These are phyloP conservation scores for Sclerodermus sp. DNA, from an alignment of 2,888 invertebrate species.

Conservation along the genomic window DNA sequence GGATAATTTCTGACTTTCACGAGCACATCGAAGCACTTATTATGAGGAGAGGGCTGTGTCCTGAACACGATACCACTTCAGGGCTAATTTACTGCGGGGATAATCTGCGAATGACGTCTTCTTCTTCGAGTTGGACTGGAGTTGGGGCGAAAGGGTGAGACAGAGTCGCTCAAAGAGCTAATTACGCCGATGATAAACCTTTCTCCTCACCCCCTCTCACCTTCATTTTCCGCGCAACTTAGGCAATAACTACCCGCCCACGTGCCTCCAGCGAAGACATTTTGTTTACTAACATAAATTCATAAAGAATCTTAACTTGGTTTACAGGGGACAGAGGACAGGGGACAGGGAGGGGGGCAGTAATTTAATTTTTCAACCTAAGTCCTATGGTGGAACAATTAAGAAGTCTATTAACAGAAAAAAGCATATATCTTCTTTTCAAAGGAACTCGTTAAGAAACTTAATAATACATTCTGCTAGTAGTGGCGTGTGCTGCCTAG, in stretches of 20 bases:
- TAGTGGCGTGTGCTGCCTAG: too few species aligned
- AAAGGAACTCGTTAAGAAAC: too few species aligned
- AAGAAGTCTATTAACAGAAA: too few species aligned
- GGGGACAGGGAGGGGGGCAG: too few species aligned
- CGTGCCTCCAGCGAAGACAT: not conserved
- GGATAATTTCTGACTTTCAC: slow-evolving; percentile 11
- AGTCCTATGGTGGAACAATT: too few species aligned
- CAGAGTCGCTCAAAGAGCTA: slow-evolving; percentile 29
- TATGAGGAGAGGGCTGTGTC: too few species aligned
- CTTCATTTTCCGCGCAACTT: slow-evolving; percentile 6
- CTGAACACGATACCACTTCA: slow-evolving; percentile 15
- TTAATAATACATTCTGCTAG: too few species aligned
- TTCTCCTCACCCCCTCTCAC: not conserved
- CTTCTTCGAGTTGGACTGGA: slow-evolving; percentile 10
- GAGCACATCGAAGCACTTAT: slow-evolving; percentile 1
- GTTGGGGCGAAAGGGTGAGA: slow-evolving; percentile 3
- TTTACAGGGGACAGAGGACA: too few species aligned
- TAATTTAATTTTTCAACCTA: too few species aligned
- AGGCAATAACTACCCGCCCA: not conserved
- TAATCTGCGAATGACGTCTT: slow-evolving; percentile 32
- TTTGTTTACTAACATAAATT: too few species aligned
- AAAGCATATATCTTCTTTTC: too few species aligned
- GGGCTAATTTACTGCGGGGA: slow-evolving; percentile 31
- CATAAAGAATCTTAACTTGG: too few species aligned
- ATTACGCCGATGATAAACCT: slow-evolving; percentile 18